These are phyloP conservation scores for Xestia xanthographa DNA, from an alignment of 2,888 invertebrate species.

Conservation along the genomic window DNA sequence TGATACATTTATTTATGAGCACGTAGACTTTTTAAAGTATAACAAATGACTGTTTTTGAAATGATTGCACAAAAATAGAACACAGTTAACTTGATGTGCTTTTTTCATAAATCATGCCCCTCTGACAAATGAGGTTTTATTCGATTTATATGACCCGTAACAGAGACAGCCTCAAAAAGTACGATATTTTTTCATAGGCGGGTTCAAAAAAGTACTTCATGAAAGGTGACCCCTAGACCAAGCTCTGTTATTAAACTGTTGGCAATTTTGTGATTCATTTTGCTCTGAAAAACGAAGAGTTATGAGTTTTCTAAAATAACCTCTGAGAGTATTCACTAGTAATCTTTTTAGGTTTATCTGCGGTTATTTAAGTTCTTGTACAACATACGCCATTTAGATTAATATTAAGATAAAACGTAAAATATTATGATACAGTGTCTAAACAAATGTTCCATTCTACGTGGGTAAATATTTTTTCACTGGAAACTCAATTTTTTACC, in stretches of 20 bases:
- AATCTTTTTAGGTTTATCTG: slow-evolving; percentile 21
- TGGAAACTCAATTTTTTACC: slow-evolving; percentile 14
- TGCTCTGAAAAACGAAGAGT: slow-evolving; percentile 41
- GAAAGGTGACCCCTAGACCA: slow-evolving; percentile 52
- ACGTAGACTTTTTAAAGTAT: slow-evolving; percentile 21
- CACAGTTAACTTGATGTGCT: slow-evolving; percentile 4
- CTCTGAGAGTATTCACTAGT: slow-evolving; percentile 26
- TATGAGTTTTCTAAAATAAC: slow-evolving; percentile 33
- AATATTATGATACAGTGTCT: slow-evolving; percentile 28
- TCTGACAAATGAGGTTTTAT: slow-evolving; percentile 55
- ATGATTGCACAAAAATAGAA: neutral
- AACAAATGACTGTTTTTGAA: slow-evolving; percentile 15
- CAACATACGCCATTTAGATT: slow-evolving; percentile 39
- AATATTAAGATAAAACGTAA: slow-evolving; percentile 41
- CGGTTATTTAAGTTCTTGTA: slow-evolving; percentile 31
- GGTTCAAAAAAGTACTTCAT: slow-evolving; percentile 41
- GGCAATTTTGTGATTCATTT: slow-evolving; percentile 57
- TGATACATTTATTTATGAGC: neutral
- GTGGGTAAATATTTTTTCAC: slow-evolving; percentile 37
- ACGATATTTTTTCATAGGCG: slow-evolving; percentile 30
- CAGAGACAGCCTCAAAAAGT: slow-evolving; percentile 26
- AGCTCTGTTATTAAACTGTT: slow-evolving; percentile 53
- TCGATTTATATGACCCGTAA: slow-evolving; percentile 28
- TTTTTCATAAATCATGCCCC: slow-evolving; percentile 36
- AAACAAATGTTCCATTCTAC: slow-evolving; percentile 39